Percentiles rank a stretch among this genome's conserved stretches.
phyloP scores from a whole-genome alignment of 2,888 invertebrate genomes.

The Campopleginae sp. region DNA sequence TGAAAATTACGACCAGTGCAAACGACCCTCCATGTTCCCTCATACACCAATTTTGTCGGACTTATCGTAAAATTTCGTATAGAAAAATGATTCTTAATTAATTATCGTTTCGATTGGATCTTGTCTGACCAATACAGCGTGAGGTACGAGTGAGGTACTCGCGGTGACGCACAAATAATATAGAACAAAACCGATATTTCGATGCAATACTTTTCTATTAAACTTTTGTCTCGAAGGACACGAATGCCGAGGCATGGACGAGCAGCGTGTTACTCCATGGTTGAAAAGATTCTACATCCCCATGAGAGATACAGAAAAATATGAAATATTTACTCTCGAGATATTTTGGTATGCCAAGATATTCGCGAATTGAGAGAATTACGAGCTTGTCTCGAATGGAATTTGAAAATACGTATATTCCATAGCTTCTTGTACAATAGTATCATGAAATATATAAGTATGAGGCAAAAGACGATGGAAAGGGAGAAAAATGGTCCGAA shows the following conservation, averaged over 20 bases:
- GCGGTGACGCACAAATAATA: slow-evolving; percentile 2
- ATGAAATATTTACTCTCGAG: slow-evolving; percentile 56
- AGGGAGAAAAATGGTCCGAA: background rate
- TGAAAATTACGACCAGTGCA: too few species aligned
- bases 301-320: slow-evolving; percentile 36
- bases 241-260: background rate
- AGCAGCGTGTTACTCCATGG: slow-evolving; percentile 1
- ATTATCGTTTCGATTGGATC: background rate
- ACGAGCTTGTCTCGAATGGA: slow-evolving; percentile 44
- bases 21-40: background rate
- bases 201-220: slow-evolving; percentile 32
- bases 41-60: background rate
- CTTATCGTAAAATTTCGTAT: background rate
- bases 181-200: slow-evolving; percentile 27
- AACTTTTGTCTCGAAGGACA: slow-evolving; percentile 22
- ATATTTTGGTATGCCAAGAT: slow-evolving; percentile 61
- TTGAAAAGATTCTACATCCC: background rate
- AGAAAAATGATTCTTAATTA: background rate
- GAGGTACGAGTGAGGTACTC: background rate
- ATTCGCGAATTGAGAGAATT: slow-evolving; percentile 62
- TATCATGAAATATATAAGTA: slow-evolving; percentile 14
- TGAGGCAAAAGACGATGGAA: slow-evolving; percentile 6
- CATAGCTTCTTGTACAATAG: slow-evolving; percentile 20
- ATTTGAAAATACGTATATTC: slow-evolving; percentile 45
- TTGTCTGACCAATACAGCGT: background rate